Percentiles rank a stretch among this genome's conserved stretches.
Conservation (phyloP, 2,888 invertebrate species). For the Cataglyphis rosenhaueri region DNA sequence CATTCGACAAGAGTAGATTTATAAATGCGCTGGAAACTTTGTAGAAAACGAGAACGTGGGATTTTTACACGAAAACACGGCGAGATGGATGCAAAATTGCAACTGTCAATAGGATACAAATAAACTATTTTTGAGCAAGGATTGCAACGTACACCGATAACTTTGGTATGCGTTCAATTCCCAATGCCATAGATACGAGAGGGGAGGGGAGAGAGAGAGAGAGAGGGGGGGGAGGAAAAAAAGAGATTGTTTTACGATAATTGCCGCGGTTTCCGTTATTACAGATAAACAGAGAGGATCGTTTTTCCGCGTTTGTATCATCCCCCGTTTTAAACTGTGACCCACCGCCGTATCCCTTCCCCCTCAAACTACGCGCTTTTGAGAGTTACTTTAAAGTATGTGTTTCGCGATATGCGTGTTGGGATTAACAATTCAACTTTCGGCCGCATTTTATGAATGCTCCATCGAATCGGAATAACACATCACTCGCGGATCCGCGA, state of each 20-base stretch:
- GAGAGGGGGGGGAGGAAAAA: neutral
- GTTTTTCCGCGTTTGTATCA: conserved; percentile 4
- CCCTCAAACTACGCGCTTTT: conserved; percentile 17
- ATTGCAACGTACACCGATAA: conserved; percentile 25
- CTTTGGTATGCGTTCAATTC: conserved; percentile 26
- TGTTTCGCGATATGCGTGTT: neutral
- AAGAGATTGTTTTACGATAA: conserved; percentile 25
- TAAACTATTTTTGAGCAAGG: conserved; percentile 46
- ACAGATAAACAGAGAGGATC: conserved; percentile 31
- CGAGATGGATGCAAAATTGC: conserved; percentile 40
- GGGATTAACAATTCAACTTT: conserved; percentile 26
- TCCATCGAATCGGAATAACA: conserved; percentile 16
- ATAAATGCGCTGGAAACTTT: conserved; percentile 4
- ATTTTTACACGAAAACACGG: neutral
- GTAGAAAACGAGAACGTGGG: neutral
- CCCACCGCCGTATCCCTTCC: neutral
- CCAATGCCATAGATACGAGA: conserved; percentile 10
- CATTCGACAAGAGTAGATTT: neutral
- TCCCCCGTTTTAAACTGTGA: conserved; percentile 11
- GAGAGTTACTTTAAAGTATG: conserved; percentile 11
- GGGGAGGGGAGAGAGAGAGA: too few relatives aligned
- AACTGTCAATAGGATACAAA: conserved; percentile 36
- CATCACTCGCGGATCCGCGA: neutral
- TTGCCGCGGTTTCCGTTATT: conserved; percentile 5
- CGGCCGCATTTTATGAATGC: neutral